These are phyloP conservation scores for Bellardia pandia DNA, from an alignment of 2,888 invertebrate genomes.

Conservation along the genomic window DNA sequence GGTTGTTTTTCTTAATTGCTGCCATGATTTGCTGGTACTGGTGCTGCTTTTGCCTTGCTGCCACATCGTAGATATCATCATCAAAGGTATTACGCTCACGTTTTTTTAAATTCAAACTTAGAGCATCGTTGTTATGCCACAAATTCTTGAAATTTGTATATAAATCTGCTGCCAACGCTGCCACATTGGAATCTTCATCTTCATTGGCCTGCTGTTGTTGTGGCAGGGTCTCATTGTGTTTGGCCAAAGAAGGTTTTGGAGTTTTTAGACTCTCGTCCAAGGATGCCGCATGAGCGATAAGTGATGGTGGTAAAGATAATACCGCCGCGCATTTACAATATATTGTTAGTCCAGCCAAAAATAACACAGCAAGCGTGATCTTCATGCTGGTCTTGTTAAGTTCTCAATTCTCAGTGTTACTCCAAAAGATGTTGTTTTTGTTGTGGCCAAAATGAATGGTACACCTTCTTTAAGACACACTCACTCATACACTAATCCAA, in stretches of 20 bases:
- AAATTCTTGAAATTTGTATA: slow-evolving; percentile 67
- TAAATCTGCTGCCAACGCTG: slow-evolving; percentile 32
- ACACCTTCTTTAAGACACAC: not conserved
- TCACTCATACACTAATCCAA: not conserved
- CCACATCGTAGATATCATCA: slow-evolving; percentile 57
- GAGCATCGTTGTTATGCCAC: slow-evolving; percentile 59
- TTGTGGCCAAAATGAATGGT: slow-evolving; percentile 1
- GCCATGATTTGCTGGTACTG: slow-evolving; percentile 34
- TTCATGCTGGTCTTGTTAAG: slow-evolving; percentile 78
- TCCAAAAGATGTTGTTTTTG: not conserved
- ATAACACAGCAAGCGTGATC: slow-evolving; percentile 80
- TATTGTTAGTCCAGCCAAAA: slow-evolving; percentile 80
- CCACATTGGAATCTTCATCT: slow-evolving; percentile 26
- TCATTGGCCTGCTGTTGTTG: slow-evolving; percentile 70
- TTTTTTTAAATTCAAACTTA: slow-evolving; percentile 65
- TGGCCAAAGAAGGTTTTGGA: slow-evolving; percentile 29
- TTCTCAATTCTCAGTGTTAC: slow-evolving; percentile 48
- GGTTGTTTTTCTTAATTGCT: slow-evolving; percentile 55
- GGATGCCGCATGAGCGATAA: slow-evolving; percentile 81
- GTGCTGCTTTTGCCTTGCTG: slow-evolving; percentile 27
- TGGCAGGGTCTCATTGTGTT: slow-evolving; percentile 71
- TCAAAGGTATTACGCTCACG: slow-evolving; percentile 69
- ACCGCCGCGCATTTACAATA: slow-evolving; percentile 80
- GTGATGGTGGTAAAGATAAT: slow-evolving; percentile 83
- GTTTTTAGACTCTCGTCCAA: slow-evolving; percentile 73